A percentile compares a stretch with the other conserved stretches of the same genome.
phyloP scores from a whole-genome alignment of 2,113 vertebrate genomes.

The Halichoeres trimaculatus region DNA sequence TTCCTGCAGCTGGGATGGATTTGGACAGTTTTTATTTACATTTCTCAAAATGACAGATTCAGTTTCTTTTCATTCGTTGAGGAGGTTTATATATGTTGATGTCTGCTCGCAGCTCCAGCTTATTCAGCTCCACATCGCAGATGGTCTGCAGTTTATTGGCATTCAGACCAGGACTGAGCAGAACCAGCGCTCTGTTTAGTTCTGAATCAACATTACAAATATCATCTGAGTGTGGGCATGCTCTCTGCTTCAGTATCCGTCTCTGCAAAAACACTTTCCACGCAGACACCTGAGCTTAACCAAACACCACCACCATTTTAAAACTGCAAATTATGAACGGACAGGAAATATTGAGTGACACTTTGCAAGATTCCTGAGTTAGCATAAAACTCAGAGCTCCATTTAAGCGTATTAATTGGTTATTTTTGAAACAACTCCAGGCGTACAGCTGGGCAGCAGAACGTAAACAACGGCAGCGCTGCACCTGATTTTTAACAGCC shows the following conservation, averaged over 20 bases:
- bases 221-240: slow-evolving; percentile 11
- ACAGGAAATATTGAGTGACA: slow-evolving; percentile 75
- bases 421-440: slow-evolving; percentile 40
- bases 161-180: slow-evolving; percentile 18
- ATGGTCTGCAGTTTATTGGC: slow-evolving; percentile 35
- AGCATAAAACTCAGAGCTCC: slow-evolving; percentile 53
- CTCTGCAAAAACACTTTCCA: slow-evolving; percentile 63
- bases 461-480: slow-evolving; percentile 31
- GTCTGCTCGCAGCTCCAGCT: slow-evolving; percentile 32
- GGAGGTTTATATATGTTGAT: background rate
- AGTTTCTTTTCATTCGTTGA: slow-evolving; percentile 18
- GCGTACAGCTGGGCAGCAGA: slow-evolving; percentile 35
- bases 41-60: slow-evolving; percentile 15
- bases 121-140: slow-evolving; percentile 41
- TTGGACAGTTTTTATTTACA: slow-evolving; percentile 27
- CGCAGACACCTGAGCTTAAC: slow-evolving; percentile 70
- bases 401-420: slow-evolving; percentile 72
- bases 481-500: slow-evolving; percentile 55
- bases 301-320: slow-evolving; percentile 68
- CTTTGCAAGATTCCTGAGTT: slow-evolving; percentile 69
- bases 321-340: slow-evolving; percentile 58
- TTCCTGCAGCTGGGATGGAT: slow-evolving; percentile 15
- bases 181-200: slow-evolving; percentile 33
- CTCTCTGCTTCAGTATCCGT: slow-evolving; percentile 38
- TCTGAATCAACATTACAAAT: slow-evolving; percentile 44